A percentile compares a stretch with the other conserved stretches of the same genome.
phyloP scores from a whole-genome alignment of 2,113 vertebrate genomes.

The Bubo blakistoni region DNA sequence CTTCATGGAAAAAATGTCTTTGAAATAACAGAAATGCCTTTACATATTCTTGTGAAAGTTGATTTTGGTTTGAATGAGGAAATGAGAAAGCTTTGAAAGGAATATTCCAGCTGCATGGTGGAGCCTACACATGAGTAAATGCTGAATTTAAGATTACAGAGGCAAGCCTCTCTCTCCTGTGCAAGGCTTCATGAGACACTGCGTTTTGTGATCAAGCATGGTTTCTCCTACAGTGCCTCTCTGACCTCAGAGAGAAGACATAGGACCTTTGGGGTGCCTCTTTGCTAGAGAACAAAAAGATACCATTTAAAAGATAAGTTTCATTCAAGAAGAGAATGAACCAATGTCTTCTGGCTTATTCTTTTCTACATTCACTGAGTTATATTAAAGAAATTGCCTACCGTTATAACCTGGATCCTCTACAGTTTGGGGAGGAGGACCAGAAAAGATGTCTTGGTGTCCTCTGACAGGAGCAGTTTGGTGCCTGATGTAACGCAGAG shows the following conservation, averaged over 20 bases:
- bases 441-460: background rate
- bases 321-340: background rate
- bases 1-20: background rate
- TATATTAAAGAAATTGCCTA: background rate
- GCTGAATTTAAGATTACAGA: background rate
- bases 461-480: background rate
- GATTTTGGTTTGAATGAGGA: background rate
- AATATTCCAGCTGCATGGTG: background rate
- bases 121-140: background rate
- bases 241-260: background rate
- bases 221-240: background rate
- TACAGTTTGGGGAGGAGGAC: background rate
- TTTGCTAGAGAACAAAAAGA: background rate
- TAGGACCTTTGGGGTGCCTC: background rate
- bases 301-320: background rate
- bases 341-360: background rate
- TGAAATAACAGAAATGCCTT: background rate
- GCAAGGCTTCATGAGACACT: background rate
- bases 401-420: background rate
- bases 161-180: background rate
- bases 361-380: background rate
- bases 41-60: background rate
- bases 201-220: fast-evolving
- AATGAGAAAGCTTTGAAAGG: background rate
- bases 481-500: fast-evolving